Evolutionary conservation across 2,797 vertebrate species (phyloP).

Genomic region (Mycteria americana): DNA sequence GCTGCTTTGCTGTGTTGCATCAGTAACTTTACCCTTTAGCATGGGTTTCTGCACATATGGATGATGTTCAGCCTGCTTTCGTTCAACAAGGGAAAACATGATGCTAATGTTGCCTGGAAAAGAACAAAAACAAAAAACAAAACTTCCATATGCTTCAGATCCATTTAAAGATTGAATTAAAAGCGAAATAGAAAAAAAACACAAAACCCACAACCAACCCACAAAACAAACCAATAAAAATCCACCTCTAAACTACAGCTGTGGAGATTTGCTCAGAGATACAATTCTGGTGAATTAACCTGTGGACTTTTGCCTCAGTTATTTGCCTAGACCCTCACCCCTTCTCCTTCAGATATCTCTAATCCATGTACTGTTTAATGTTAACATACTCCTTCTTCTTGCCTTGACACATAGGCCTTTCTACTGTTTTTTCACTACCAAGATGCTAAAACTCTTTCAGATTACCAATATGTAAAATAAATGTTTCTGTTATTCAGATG

Average conservation of each 20-base stretch:
- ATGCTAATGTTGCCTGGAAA: neutral
- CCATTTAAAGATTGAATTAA: neutral
- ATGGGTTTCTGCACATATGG: neutral
- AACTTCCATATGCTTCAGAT: neutral
- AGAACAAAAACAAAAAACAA: neutral
- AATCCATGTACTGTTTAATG: neutral
- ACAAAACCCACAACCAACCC: neutral
- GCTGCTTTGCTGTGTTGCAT: neutral
- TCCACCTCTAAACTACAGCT: neutral
- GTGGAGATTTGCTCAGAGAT: neutral
- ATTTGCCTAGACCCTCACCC: neutral
- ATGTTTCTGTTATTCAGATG: neutral
- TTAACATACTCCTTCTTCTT: neutral
- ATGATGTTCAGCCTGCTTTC: neutral
- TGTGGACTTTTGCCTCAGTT: neutral
- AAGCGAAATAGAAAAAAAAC: neutral
- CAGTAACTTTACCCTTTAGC: neutral
- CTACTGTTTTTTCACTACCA: neutral
- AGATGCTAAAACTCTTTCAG: neutral
- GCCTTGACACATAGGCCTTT: neutral
- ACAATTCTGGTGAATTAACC: neutral
- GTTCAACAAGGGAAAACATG: neutral
- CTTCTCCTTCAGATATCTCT: neutral
- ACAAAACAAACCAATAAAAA: neutral
- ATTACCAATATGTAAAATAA: neutral